Evolutionary conservation across 2,888 invertebrate genomes (phyloP).

Genomic region (Sinotaia quadrata): DNA sequence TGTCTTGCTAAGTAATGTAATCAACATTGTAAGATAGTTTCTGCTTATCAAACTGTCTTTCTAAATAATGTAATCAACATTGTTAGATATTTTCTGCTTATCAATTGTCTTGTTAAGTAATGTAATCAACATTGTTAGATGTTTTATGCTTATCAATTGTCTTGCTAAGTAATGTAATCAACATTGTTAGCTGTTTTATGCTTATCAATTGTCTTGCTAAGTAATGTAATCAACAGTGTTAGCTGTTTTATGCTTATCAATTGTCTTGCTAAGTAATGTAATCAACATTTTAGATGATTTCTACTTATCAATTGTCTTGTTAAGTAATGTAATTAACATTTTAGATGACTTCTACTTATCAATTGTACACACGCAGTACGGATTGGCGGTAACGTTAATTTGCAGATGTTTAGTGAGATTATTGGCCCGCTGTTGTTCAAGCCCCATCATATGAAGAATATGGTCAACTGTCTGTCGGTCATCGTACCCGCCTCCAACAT

Average conservation of each 20-base stretch:
- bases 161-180: background rate
- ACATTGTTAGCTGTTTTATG: background rate
- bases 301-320: background rate
- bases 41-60: background rate
- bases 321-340: background rate
- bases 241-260: background rate
- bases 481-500: conserved; percentile 68
- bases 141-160: background rate
- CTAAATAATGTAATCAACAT: background rate
- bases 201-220: background rate
- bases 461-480: conserved; percentile 65
- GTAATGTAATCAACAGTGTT: background rate
- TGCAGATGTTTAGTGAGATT: conserved; percentile 69
- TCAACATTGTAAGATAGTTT: background rate
- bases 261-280: too few relatives aligned
- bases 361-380: too few relatives aligned
- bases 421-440: conserved; percentile 65
- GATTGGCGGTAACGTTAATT: too few relatives aligned
- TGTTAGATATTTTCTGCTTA: background rate
- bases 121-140: background rate
- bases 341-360: background rate
- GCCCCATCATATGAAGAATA: conserved; percentile 68
- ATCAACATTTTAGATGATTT: background rate
- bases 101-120: background rate
- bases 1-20: background rate